phyloP scores from a whole-genome alignment of 2,888 invertebrate species.

The Gymnocheta viridis region DNA sequence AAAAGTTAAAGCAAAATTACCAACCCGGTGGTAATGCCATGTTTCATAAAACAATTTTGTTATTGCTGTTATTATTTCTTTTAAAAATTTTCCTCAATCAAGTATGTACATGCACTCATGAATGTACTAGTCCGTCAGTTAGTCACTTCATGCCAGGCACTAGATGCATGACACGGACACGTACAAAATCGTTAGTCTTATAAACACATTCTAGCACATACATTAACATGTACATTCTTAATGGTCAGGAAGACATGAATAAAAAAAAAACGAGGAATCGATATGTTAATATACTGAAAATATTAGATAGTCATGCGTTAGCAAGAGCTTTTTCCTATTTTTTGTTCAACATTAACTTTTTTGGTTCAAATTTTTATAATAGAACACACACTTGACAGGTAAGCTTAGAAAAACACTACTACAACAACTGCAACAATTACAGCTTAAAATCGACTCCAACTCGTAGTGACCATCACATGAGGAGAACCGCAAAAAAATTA shows the following conservation, averaged over 20 bases:
- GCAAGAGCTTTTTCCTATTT: constrained; percentile 49
- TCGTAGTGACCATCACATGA: constrained; percentile 57
- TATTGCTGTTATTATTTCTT: constrained; percentile 37
- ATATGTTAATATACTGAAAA: constrained; percentile 70
- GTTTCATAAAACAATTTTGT: constrained; percentile 50
- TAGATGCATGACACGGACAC: constrained; percentile 69
- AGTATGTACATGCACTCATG: constrained; percentile 29
- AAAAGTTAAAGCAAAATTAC: constrained; percentile 38
- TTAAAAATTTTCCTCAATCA: constrained; percentile 28
- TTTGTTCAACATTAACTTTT: constrained; percentile 28
- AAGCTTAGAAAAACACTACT: constrained; percentile 58
- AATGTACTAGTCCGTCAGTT: constrained; percentile 43
- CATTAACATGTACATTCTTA: constrained; percentile 3
- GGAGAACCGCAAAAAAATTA: constrained; percentile 41
- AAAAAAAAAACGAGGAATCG: constrained; percentile 60
- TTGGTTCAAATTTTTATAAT: constrained; percentile 50
- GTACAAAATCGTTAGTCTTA: constrained; percentile 62
- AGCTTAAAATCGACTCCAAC: constrained; percentile 48
- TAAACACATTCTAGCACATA: constrained; percentile 14
- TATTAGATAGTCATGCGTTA: constrained; percentile 69
- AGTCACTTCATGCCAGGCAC: constrained; percentile 68
- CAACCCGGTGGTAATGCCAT: constrained; percentile 65
- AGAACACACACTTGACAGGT: constrained; percentile 68
- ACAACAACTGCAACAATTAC: constrained; percentile 38
- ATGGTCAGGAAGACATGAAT: constrained; percentile 18